Evolutionary conservation across 1,140 invertebrate species (phyloP), one percentile per base, ranked within the genome.

Genomic region (Coptotermes formosanus): DNA sequence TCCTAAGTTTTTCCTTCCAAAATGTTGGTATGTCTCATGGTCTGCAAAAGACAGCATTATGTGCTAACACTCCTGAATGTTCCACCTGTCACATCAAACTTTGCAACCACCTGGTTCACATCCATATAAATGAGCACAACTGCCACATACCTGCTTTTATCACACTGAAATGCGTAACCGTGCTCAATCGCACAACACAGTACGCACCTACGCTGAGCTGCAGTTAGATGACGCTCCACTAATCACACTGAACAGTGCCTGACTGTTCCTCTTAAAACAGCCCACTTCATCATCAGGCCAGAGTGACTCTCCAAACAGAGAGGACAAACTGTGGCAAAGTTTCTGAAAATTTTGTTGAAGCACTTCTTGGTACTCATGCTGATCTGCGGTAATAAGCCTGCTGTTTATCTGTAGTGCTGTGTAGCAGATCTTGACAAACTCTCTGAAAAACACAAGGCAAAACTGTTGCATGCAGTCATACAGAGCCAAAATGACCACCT

Each of bases 311-410:
- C 95, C 95, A 52, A 96, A 92, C 85, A 96, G 90, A 52, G 92
- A 91, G 59, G 95, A 94, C n/a, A 98, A 92, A 75, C 94, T 95
- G 85, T 94, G 93, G 86, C 96, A 96, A 38, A 98, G 92, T 88
- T 98, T 97, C 88, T 95, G 95, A 91, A 97, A 98, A 90, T 97
- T 98, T 55, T 94, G 92, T 88, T 95, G 94, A 14, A 98, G 91
- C 1, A 95, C 95, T 89, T 97, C 95, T 89, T 98, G 97, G 89
- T 98, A 98, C 88, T 98, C 95, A 44, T 95, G 93, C 90, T 98
- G 97, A 91, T 98, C 97, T 11, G 94, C 93, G 64, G 94, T 94
- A 88, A 98, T 97, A 83, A 98, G 92, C 88, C 95, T 95, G 32
- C 94, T 95, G 91, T 98, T 98, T 84, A 98, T 93, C 90, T 97